A percentile compares a stretch with the other conserved stretches of the same genome.
Evolutionary conservation across 2,888 invertebrate genomes (phyloP).

Genomic region (Cheilosia grossa): DNA sequence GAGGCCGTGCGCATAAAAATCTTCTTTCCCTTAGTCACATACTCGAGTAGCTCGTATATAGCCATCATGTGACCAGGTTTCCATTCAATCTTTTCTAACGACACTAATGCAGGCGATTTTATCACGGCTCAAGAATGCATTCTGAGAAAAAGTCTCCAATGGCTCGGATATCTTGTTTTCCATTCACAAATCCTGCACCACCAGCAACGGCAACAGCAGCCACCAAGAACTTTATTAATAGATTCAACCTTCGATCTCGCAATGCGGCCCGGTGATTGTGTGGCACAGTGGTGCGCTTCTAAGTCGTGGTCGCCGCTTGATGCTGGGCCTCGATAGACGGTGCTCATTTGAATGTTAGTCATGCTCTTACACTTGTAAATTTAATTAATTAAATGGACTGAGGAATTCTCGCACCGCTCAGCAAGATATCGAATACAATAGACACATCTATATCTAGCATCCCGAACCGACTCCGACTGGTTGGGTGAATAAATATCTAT

Average conservation of each 20-base stretch:
- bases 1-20: slow-evolving; percentile 61
- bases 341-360: slow-evolving; percentile 71
- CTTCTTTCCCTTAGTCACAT: slow-evolving; percentile 52
- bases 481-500: slow-evolving; percentile 27
- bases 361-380: slow-evolving; percentile 72
- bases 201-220: slow-evolving; percentile 21
- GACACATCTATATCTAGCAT: slow-evolving; percentile 15
- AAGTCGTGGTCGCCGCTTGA: slow-evolving; percentile 51
- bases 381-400: slow-evolving; percentile 65
- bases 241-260: slow-evolving; percentile 74
- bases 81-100: slow-evolving; percentile 73
- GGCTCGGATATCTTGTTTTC: slow-evolving; percentile 71
- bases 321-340: slow-evolving; percentile 39
- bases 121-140: slow-evolving; percentile 71
- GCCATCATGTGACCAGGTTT: slow-evolving; percentile 67
- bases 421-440: slow-evolving; percentile 37
- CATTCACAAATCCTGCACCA: slow-evolving; percentile 73
- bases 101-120: slow-evolving; percentile 73
- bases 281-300: slow-evolving; percentile 29
- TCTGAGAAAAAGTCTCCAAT: slow-evolving; percentile 68
- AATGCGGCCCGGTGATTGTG: slow-evolving; percentile 53
- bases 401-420: slow-evolving; percentile 41
- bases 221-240: slow-evolving; percentile 64
- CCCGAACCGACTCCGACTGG: slow-evolving; percentile 7
- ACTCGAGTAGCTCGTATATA: too few species aligned